Base-by-base conservation (phyloP, 2,797 vertebrate species). In the Oreochromis mossambicus region DNA sequence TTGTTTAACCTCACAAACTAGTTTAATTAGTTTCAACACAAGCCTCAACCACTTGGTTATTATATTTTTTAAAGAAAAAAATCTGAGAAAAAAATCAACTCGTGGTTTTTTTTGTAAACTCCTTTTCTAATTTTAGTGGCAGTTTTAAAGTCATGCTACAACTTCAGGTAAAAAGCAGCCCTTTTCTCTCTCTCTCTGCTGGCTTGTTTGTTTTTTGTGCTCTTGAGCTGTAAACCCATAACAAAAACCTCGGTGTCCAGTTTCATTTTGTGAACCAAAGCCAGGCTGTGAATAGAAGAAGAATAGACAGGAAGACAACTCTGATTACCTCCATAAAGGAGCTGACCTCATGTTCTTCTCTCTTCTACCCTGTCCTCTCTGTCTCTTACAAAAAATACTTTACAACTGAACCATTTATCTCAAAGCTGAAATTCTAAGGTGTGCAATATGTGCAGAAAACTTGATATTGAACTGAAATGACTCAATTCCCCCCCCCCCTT, bases 281-380 rank as follows among this genome's bases (percentile, higher is more conserved):
- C 94, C 92, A 91, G 91, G 92, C 91, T 90, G 89, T 94, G 93
- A 96, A 92, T 90, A 91, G 91, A 89, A 46, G 92, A 92, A 91
- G 93, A 93, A 95, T 93, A 89, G 88, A 94, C 95, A 96, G 94
- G 91, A 92, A 91, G 93, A 95, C 89, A 89, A 94, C 95, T 93
- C 91, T 89, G 93, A 93, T 95, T 96, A 95, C 95, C 92, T 93
- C 87, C 92, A 93, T 92, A 94, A 94, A 95, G 93, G 94, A 91
- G 84, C 87, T 94, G 92, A 96, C 95, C 94, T 95, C 92, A 91
- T 58, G 61, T 90, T 90, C 76, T 88, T 94, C 93, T 89, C 86
- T 87, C 85, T 46, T 80, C 82, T 73, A 29, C 4, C 43, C 14
- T 80, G 32, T 84, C 26, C 24, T 58, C 68, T n/a, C 80, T 63